Percentiles rank a stretch among this genome's conserved stretches.
Evolutionary conservation across 2,888 invertebrate species (phyloP).

Genomic region (Agrotis ipsilon): DNA sequence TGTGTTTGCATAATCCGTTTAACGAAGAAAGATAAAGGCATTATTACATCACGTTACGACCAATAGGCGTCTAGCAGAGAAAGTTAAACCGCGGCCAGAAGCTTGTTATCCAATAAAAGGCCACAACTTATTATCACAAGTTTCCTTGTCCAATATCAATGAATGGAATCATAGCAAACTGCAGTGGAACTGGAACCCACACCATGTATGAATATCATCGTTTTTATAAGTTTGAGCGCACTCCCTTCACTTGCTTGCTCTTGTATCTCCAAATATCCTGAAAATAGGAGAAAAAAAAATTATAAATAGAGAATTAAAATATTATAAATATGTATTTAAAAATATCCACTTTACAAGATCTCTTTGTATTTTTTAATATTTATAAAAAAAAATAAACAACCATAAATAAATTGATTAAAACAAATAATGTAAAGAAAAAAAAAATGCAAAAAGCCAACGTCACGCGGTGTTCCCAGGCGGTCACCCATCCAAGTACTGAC

Average conservation of each 20-base stretch:
- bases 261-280: conserved; percentile 77
- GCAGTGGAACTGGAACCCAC: conserved; percentile 3
- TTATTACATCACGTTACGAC: too few species aligned
- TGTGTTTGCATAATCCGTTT: too few species aligned
- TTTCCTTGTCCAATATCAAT: not conserved
- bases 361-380: too few species aligned
- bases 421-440: too few species aligned
- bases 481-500: conserved; percentile 89
- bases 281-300: not conserved
- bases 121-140: conserved; percentile 1
- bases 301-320: too few species aligned
- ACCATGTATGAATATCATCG: conserved; percentile 3
- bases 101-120: not conserved
- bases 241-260: conserved; percentile 72
- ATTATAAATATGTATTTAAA: too few species aligned
- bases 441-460: conserved; percentile 77
- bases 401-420: too few species aligned
- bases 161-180: not conserved
- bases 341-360: too few species aligned
- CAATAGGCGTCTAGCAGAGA: too few species aligned
- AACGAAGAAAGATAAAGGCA: too few species aligned
- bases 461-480: conserved; percentile 87
- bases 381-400: too few species aligned
- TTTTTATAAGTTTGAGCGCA: conserved; percentile 68
- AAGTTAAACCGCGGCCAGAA: too few species aligned